Evolutionary conservation across 2,888 invertebrate species (phyloP).

Genomic region (Anorthoa munda): DNA sequence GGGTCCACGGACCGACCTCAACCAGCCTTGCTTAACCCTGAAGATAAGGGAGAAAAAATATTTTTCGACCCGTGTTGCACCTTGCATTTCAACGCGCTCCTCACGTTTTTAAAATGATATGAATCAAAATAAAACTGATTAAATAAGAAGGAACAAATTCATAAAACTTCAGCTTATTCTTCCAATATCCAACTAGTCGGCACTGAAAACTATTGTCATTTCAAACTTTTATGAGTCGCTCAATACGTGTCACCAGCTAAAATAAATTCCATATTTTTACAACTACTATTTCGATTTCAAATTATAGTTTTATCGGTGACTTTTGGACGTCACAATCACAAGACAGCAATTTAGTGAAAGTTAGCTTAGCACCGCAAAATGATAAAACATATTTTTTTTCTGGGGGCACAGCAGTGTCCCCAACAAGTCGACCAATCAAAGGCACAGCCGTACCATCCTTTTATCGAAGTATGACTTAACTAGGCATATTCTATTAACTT

Average conservation of each 20-base stretch:
- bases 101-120: not conserved
- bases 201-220: constrained; percentile 20
- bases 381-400: too few species aligned
- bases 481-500: too few species aligned
- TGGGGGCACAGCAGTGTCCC: too few species aligned
- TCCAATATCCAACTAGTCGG: not conserved
- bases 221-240: constrained; percentile 21
- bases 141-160: not conserved
- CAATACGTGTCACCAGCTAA: constrained; percentile 12
- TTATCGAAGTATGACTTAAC: too few species aligned
- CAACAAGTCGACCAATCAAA: too few species aligned
- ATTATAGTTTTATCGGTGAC: constrained; percentile 44
- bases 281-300: constrained; percentile 44
- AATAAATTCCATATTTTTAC: constrained; percentile 38
- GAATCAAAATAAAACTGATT: not conserved
- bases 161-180: constrained; percentile 5
- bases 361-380: not conserved
- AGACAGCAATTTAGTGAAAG: constrained; percentile 41
- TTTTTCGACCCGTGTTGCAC: too few species aligned
- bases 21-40: too few species aligned
- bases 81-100: too few species aligned
- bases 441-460: too few species aligned
- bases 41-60: too few species aligned
- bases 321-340: constrained; percentile 27
- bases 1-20: too few species aligned